Evolutionary conservation across 2,888 invertebrate species (phyloP).

Genomic region (Stenodera caucasica): DNA sequence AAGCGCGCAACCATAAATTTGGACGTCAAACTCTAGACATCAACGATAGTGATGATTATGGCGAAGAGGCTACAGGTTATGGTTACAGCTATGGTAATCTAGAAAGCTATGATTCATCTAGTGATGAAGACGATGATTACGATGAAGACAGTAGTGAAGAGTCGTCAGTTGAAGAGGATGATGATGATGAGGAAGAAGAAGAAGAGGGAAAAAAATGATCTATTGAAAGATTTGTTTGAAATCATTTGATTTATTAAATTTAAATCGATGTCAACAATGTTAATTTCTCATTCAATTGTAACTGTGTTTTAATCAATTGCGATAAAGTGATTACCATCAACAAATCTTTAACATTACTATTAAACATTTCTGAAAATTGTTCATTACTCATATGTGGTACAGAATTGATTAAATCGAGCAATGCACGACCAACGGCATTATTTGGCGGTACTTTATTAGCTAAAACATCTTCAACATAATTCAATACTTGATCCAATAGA

Average conservation of each 20-base stretch:
- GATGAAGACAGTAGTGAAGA: constrained; percentile 33
- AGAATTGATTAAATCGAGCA: constrained; percentile 88
- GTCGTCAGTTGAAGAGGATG: constrained; percentile 14
- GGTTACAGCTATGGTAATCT: constrained; percentile 59
- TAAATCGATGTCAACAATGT: constrained; percentile 76
- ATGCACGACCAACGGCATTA: constrained; percentile 85
- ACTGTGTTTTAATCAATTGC: constrained; percentile 93
- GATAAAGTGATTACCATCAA: constrained; percentile 97
- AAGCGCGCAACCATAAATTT: constrained; percentile 85
- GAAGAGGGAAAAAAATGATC: neutral
- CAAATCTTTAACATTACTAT: constrained; percentile 94
- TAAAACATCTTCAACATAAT: constrained; percentile 92
- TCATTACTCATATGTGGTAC: constrained; percentile 89
- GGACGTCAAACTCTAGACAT: constrained; percentile 76
- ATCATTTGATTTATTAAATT: constrained; percentile 28
- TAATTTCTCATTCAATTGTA: constrained; percentile 95
- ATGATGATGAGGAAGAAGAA: neutral
- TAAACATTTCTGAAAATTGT: constrained; percentile 93
- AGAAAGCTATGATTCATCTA: constrained; percentile 57
- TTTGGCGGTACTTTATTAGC: constrained; percentile 75
- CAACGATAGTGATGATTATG: constrained; percentile 60
- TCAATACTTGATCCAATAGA: constrained; percentile 75
- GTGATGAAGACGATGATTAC: constrained; percentile 51
- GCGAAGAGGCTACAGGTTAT: constrained; percentile 51
- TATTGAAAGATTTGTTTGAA: neutral